Conservation (phyloP, 1,140 invertebrate species). For the Drosophila orosa region DNA sequence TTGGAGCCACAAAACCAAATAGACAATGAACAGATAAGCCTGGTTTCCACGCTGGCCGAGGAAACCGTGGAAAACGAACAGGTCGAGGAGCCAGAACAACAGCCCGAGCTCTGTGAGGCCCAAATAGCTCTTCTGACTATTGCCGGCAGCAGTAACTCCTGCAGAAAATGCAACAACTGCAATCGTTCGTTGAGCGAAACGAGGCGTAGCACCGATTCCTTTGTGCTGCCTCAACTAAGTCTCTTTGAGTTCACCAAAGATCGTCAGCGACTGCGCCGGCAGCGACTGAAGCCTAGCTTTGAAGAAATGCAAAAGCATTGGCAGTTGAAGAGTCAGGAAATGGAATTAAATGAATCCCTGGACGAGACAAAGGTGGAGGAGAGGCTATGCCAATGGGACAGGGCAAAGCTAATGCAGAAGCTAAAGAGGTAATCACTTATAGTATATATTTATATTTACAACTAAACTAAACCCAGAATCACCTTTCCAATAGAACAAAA, state of each 20-base stretch:
- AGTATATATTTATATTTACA: background rate
- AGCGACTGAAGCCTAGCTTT: conserved; percentile 31
- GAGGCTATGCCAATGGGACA: conserved; percentile 2
- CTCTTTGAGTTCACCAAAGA: conserved; percentile 17
- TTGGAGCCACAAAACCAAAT: conserved; percentile 14
- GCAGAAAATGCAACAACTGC: conserved; percentile 52
- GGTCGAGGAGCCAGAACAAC: background rate
- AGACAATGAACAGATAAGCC: conserved; percentile 56
- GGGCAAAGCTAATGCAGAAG: background rate
- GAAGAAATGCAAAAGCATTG: conserved; percentile 47
- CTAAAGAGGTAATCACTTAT: conserved; percentile 4
- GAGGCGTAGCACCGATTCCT: conserved; percentile 26
- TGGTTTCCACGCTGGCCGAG: conserved; percentile 66
- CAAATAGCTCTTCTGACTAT: conserved; percentile 3
- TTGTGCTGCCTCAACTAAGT: conserved; percentile 24
- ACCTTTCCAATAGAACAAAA: background rate
- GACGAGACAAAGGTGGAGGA: conserved; percentile 13
- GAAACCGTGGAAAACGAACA: conserved; percentile 15
- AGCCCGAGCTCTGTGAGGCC: conserved; percentile 32
- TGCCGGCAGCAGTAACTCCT: conserved; percentile 35
- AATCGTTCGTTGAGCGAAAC: conserved; percentile 38
- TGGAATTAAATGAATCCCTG: background rate
- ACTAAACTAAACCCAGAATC: background rate
- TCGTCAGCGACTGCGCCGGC: conserved; percentile 14
- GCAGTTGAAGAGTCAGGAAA: conserved; percentile 24